Conservation (phyloP, 2,888 invertebrate genomes). For the Aphrophora alni region DNA sequence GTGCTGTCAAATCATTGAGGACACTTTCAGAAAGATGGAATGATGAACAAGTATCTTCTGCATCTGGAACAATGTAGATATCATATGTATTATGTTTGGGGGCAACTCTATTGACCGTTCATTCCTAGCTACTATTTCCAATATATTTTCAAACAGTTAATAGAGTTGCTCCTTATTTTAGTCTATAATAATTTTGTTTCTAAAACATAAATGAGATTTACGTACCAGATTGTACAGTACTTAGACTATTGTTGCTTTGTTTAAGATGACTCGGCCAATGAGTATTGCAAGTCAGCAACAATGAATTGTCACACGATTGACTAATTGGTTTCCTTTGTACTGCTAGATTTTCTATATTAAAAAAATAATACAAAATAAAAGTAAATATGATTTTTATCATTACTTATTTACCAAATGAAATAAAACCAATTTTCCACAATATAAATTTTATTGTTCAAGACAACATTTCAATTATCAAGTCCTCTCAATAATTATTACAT, state of each 20-base stretch:
- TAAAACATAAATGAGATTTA: neutral
- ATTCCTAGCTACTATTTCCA: too few relatives aligned
- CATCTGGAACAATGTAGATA: conserved; percentile 38
- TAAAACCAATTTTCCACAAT: too few relatives aligned
- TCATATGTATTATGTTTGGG: neutral
- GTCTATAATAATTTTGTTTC: too few relatives aligned
- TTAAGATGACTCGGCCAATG: conserved; percentile 33
- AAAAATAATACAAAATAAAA: neutral
- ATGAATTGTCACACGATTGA: conserved; percentile 32
- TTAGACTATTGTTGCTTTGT: conserved; percentile 42
- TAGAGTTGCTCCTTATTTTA: too few relatives aligned
- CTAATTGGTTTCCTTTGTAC: conserved; percentile 25
- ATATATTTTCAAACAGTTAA: too few relatives aligned
- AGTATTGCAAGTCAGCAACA: conserved; percentile 24
- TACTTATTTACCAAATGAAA: too few relatives aligned
- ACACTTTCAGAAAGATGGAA: conserved; percentile 44
- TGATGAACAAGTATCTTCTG: conserved; percentile 47
- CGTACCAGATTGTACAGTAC: conserved; percentile 40
- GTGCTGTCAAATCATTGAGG: conserved; percentile 33
- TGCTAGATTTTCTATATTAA: conserved; percentile 18
- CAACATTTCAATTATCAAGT: too few relatives aligned
- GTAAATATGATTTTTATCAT: too few relatives aligned
- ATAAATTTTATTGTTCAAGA: too few relatives aligned
- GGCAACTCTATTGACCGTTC: neutral
- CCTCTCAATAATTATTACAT: too few relatives aligned